Conservation (phyloP, 1,140 invertebrate species). For the Heliconius himera region DNA sequence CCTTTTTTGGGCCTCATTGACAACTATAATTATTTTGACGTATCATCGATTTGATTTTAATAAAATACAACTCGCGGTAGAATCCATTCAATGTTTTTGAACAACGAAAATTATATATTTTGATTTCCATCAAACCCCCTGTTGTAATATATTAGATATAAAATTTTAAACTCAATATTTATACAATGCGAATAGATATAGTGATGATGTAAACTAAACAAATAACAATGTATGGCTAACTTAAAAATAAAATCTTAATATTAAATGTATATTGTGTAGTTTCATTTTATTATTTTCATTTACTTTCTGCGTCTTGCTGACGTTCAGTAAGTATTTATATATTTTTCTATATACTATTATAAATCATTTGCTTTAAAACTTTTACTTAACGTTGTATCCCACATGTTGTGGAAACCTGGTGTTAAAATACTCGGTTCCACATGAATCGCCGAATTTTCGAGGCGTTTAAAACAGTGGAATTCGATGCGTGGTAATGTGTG, state of each 20-base stretch:
- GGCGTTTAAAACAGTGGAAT: neutral
- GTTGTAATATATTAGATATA: conserved; percentile 42
- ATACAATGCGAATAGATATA: conserved; percentile 15
- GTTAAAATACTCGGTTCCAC: neutral
- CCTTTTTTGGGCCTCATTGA: neutral
- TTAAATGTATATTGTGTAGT: conserved; percentile 58
- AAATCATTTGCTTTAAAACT: too few relatives aligned
- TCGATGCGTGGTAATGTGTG: neutral
- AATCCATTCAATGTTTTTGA: conserved; percentile 23
- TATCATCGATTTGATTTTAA: neutral
- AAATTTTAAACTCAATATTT: conserved; percentile 33
- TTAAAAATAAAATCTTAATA: conserved; percentile 57
- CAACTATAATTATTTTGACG: neutral
- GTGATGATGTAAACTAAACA: conserved; percentile 17
- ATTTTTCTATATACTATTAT: too few relatives aligned
- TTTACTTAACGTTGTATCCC: too few relatives aligned
- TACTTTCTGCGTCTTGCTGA: too few relatives aligned
- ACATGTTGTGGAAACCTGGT: neutral
- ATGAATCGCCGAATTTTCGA: neutral
- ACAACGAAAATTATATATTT: conserved; percentile 48
- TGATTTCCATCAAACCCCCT: conserved; percentile 38
- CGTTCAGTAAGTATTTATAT: too few relatives aligned
- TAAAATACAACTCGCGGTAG: neutral
- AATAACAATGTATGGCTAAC: conserved; percentile 21
- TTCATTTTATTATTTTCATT: conserved; percentile 20